These are phyloP conservation scores for Parnassius smintheus DNA, from an alignment of 2,888 invertebrate species.

Conservation along the genomic window DNA sequence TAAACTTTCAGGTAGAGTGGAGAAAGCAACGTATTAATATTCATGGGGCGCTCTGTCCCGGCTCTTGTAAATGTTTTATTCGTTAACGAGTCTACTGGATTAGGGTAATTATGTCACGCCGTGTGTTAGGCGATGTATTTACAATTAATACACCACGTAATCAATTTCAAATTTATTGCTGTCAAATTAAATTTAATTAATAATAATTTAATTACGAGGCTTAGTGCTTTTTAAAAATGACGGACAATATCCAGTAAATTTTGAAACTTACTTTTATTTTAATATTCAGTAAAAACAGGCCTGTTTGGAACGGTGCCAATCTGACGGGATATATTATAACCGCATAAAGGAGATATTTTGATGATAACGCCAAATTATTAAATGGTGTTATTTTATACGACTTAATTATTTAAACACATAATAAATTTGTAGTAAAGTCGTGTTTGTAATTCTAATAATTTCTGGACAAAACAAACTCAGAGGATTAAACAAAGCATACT, in stretches of 20 bases:
- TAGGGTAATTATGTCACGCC: slow-evolving; percentile 77
- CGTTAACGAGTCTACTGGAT: slow-evolving; percentile 75
- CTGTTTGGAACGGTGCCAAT: too few relatives aligned
- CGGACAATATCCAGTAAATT: background rate
- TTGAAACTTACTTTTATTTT: too few relatives aligned
- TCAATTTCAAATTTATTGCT: slow-evolving; percentile 51
- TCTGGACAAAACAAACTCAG: too few relatives aligned
- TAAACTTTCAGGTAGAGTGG: slow-evolving; percentile 70
- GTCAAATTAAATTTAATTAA: slow-evolving; percentile 19
- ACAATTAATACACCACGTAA: slow-evolving; percentile 68
- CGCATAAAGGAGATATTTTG: too few relatives aligned
- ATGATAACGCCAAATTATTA: too few relatives aligned
- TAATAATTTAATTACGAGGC: too few relatives aligned
- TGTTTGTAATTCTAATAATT: too few relatives aligned
- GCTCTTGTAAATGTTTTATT: slow-evolving; percentile 79
- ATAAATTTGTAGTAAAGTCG: too few relatives aligned
- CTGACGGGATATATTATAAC: background rate
- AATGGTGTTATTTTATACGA: too few relatives aligned
- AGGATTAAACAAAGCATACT: too few relatives aligned
- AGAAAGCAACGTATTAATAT: slow-evolving; percentile 73
- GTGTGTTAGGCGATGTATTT: slow-evolving; percentile 59
- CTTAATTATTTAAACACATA: too few relatives aligned
- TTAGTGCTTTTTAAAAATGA: background rate
- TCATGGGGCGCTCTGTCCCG: slow-evolving; percentile 59
- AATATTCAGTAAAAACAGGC: too few relatives aligned